These are phyloP conservation scores for Apis dorsata DNA, from an alignment of 1,140 invertebrate genomes.

Conservation along the genomic window DNA sequence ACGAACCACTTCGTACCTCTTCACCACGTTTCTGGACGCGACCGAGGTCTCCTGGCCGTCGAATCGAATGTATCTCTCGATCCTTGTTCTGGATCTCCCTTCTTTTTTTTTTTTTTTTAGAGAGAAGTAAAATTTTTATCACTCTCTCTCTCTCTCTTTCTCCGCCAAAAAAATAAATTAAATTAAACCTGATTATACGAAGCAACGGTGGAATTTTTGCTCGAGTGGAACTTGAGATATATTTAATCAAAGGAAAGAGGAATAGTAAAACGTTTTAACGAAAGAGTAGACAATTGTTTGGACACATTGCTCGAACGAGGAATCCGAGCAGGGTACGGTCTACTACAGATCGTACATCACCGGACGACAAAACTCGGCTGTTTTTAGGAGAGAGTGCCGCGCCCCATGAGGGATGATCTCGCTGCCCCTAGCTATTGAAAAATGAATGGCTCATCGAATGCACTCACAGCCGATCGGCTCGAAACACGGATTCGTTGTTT, in stretches of 20 bases:
- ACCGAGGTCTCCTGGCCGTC: background rate
- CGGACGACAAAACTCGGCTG: conserved; percentile 64
- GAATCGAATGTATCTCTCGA: conserved; percentile 6
- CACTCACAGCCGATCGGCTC: conserved; percentile 61
- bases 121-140: too few species aligned
- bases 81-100: background rate
- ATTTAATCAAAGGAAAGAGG: too few species aligned
- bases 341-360: conserved; percentile 63
- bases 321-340: conserved; percentile 9
- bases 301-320: conserved; percentile 24
- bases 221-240: too few species aligned
- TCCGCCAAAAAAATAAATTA: too few species aligned
- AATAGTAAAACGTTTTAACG: background rate
- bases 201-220: too few species aligned
- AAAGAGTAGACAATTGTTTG: conserved; percentile 51
- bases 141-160: background rate
- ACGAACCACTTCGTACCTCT: conserved; percentile 59
- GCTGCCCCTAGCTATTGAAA: conserved; percentile 64
- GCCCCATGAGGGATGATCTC: conserved; percentile 68
- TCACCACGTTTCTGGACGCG: conserved; percentile 13
- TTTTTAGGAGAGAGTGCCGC: conserved; percentile 57
- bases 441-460: conserved; percentile 67
- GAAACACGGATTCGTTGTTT: conserved; percentile 52
- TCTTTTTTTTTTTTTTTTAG: background rate
- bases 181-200: too few species aligned